phyloP scores from a whole-genome alignment of 2,888 invertebrate genomes.

The Gibbula magus region DNA sequence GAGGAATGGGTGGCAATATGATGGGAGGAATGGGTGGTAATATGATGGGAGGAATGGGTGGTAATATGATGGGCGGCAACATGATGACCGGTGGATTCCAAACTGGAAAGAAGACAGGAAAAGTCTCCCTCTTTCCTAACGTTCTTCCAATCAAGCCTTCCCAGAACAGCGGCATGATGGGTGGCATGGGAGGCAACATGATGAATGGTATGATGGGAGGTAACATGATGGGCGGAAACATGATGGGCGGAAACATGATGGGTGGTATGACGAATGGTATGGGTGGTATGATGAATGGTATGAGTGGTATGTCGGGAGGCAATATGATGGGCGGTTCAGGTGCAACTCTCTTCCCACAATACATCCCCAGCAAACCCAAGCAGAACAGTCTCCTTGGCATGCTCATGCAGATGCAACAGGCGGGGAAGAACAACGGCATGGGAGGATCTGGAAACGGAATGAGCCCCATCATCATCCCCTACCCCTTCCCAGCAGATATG shows the following conservation, averaged over 20 bases:
- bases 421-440: background rate
- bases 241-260: conserved; percentile 1
- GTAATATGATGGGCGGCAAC: too few species aligned
- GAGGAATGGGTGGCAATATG: too few species aligned
- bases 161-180: background rate
- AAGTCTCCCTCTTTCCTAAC: too few species aligned
- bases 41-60: too few species aligned
- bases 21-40: too few species aligned
- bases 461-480: conserved; percentile 27
- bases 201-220: conserved; percentile 16
- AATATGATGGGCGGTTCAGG: background rate
- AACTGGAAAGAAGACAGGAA: too few species aligned
- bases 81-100: too few species aligned
- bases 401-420: conserved; percentile 13
- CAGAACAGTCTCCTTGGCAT: conserved; percentile 1
- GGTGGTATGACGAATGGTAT: background rate
- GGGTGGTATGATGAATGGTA: background rate
- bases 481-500: conserved; percentile 21
- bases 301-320: conserved; percentile 1
- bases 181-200: background rate
- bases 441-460: background rate
- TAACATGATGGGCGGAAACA: background rate
- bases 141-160: background rate
- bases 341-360: background rate
- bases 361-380: conserved; percentile 1